Conservation (phyloP, 1,140 invertebrate species). For the Eumeta japonica region DNA sequence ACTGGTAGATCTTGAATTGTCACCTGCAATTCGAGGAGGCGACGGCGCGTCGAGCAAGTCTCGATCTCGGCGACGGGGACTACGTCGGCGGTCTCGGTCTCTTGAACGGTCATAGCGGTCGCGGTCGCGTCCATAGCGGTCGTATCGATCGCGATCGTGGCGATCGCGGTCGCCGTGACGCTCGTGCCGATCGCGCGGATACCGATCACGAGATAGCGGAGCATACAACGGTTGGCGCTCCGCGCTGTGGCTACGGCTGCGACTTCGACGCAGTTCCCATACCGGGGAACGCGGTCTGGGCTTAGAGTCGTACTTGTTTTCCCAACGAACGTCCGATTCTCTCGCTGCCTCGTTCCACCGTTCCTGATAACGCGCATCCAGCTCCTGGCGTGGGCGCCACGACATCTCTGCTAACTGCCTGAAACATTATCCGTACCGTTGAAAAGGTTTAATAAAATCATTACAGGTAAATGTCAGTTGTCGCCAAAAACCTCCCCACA, state of each 20-base stretch:
- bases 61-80: not conserved
- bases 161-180: slow-evolving; percentile 24
- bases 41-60: too few species aligned
- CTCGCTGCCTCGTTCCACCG: slow-evolving; percentile 25
- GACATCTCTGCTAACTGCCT: slow-evolving; percentile 46
- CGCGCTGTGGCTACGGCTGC: not conserved
- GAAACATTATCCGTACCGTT: too few species aligned
- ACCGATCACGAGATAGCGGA: slow-evolving; percentile 8
- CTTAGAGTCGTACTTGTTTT: too few species aligned
- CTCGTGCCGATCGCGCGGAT: slow-evolving; percentile 13
- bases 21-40: too few species aligned
- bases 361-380: too few species aligned
- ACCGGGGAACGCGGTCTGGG: slow-evolving; percentile 31
- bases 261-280: slow-evolving; percentile 37
- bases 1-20: too few species aligned
- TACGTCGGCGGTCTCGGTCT: not conserved
- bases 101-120: slow-evolving; percentile 19
- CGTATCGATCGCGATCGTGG: slow-evolving; percentile 1
- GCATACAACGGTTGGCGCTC: slow-evolving; percentile 9
- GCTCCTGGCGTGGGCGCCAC: slow-evolving; percentile 40
- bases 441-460: too few species aligned
- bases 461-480: too few species aligned
- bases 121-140: slow-evolving; percentile 18
- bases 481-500: too few species aligned
- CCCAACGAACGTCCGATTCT: slow-evolving; percentile 17